Base-by-base conservation (phyloP, 2,113 vertebrate species). In the Ursus arctos region DNA sequence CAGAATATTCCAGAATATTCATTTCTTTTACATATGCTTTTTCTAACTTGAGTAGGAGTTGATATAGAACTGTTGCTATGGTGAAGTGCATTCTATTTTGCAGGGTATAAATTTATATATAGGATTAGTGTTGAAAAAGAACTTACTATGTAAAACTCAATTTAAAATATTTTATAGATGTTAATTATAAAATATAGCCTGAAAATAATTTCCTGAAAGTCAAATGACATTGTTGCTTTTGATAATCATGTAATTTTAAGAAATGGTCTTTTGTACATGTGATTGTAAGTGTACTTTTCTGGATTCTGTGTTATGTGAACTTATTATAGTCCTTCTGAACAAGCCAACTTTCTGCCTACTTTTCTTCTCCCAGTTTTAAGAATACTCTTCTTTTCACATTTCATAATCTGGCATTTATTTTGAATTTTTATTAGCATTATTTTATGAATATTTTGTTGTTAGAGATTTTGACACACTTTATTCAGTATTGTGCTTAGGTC, bases 41-140 rank as follows among this genome's bases (percentile, higher is more conserved):
- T 98, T 98, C 98, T 95, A 96, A 97, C 97, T 96, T 97, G 96
- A 96, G 98, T 98, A 96, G 95, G 94, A 98, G 97, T 97, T 89
- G 79, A 61, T 94, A 80, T 88, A 95, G 85, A 98, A 69, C 96
- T 96, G 98, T 96, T 98, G 97, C 98, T 98, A 98, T 98, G 96
- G 97, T 98, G 95, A 99, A 95, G 55, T 88, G n/a, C 63, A 65
- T 95, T 98, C 89, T 97, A 21, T 88, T 97, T 98, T 94, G 22
- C 91, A 96, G 77, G 95, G 94, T 93, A 47, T 98, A 90, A 74
- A 28, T 97, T 98, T 98, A 80, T 97, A 76, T 65, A 67, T 51
- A 82, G 65, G 95, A 65, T 85, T 94, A 76, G 79, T 84, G 95
- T 98, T 96, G 13, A 93, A 97, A 96, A 94, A 96, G 96, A 95